These are phyloP conservation scores for Amphilophus citrinellus DNA, from an alignment of 2,113 vertebrate genomes.

Conservation along the genomic window DNA sequence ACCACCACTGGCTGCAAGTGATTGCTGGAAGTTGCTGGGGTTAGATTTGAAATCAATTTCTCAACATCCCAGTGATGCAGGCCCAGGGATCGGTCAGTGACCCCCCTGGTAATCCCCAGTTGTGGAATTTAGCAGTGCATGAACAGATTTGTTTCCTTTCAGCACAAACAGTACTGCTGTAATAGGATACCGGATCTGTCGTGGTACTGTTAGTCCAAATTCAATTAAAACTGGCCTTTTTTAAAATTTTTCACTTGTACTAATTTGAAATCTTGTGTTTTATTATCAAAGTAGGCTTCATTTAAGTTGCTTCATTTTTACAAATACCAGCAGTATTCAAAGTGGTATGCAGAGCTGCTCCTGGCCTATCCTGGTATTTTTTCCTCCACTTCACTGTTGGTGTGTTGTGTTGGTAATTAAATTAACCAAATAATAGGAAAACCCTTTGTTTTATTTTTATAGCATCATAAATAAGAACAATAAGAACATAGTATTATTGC, in stretches of 20 bases:
- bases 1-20: background rate
- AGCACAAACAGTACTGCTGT: background rate
- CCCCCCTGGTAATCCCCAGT: background rate
- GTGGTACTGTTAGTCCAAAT: background rate
- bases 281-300: background rate
- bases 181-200: background rate
- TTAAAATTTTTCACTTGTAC: background rate
- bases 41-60: background rate
- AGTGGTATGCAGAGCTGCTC: background rate
- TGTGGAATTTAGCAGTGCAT: no score
- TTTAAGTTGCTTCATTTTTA: background rate
- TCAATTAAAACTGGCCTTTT: background rate
- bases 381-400: accelerated
- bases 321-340: background rate
- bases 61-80: background rate
- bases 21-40: background rate
- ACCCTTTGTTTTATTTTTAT: background rate
- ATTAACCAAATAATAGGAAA: background rate
- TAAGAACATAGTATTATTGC: background rate
- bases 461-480: background rate
- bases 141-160: background rate
- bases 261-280: background rate
- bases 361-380: no score
- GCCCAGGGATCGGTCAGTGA: background rate
- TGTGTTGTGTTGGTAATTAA: background rate